Evolutionary conservation across 2,888 invertebrate genomes (phyloP).

Genomic region (Heliconius hortense): DNA sequence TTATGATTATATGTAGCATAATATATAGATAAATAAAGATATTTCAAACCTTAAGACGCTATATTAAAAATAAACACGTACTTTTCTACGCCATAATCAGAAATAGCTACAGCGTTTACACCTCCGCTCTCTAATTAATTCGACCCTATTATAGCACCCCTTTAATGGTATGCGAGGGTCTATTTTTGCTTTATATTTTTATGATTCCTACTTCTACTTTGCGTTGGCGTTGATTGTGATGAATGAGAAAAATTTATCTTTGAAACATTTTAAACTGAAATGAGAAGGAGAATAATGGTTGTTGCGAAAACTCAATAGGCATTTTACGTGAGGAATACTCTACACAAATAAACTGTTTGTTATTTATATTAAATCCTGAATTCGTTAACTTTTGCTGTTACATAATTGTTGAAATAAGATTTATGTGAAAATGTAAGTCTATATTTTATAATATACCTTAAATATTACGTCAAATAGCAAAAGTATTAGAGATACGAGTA

Average conservation of each 20-base stretch:
- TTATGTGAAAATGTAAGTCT: no score
- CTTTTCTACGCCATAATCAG: not conserved
- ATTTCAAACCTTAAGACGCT: not conserved
- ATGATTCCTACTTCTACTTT: constrained; percentile 19
- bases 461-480: not conserved
- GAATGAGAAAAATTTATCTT: constrained; percentile 37
- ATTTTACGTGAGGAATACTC: not conserved
- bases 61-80: not conserved
- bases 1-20: no score
- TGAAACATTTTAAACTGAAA: constrained; percentile 32
- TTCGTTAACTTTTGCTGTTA: not conserved
- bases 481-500: not conserved
- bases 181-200: constrained; percentile 27
- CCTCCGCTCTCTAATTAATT: constrained; percentile 21
- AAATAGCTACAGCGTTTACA: constrained; percentile 10
- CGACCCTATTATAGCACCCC: constrained; percentile 16
- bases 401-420: not conserved
- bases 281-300: constrained; percentile 22
- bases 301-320: constrained; percentile 19
- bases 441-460: not conserved
- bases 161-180: constrained; percentile 17
- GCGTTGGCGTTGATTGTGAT: constrained; percentile 37
- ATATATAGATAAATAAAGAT: no score
- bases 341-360: constrained; percentile 5
- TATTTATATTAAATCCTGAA: constrained; percentile 1